Base-by-base conservation (phyloP, 2,888 invertebrate genomes). In the Artemia sp. region DNA sequence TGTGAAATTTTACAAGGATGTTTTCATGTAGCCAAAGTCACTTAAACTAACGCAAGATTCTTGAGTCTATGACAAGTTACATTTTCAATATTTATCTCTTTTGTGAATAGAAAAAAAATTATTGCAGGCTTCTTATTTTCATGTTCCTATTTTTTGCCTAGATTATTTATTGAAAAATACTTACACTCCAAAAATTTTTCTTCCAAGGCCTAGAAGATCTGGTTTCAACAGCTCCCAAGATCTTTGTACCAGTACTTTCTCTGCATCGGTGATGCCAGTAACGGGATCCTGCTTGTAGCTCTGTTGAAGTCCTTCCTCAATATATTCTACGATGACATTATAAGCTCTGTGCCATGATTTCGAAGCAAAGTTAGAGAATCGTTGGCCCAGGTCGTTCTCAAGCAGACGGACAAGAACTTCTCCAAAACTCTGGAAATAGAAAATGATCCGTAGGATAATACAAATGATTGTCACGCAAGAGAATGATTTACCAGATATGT, bases 381-480 rank as follows among this genome's bases (percentile, higher is more conserved):
- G 64, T 24, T 58, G 64, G n/a, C 64, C 64, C 8, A 58, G 64
- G 64, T 58, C 64, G 64, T 58, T 58, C 64, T 58, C 64, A 24
- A 58, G 64, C 10, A 58, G 64, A n/a, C 24, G n/a, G 64, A 58
- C 64, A 24, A 58, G 64, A 24, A 58, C 64, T 58, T 58, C 24
- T n/a, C 64, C 64, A 24, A 58, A 58, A 9, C 24, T 58, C 64
- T 58, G 64, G 24, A 58, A 10, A 58, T 9, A 58, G n/a, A 58
- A 19, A 1, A 58, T 24, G 1, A 38, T 38, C 2, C 38, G 38
- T 38, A 38, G 4, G 38, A 4, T 38, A 38, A 38, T 38, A 38
- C 38, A 38, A 38, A 38, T 38, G 38, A 38, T 5, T 38, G 38
- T 38, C 38, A 38, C 38, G 38, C 4, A 38, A 38, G 38, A 38